Conservation (phyloP, 2,888 invertebrate genomes). For the Pheosia gnoma region DNA sequence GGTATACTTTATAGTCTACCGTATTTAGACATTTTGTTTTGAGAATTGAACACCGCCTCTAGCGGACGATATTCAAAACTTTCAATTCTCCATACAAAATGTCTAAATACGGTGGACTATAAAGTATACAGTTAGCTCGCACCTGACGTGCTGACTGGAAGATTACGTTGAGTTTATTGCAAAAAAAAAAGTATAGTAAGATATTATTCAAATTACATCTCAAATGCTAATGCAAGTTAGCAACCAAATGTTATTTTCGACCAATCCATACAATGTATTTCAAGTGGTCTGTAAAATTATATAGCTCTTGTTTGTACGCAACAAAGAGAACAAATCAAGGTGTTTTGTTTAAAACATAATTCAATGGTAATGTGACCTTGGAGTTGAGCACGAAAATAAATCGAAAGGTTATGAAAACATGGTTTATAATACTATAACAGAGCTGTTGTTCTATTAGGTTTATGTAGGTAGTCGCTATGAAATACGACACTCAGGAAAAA, state of each 20-base stretch:
- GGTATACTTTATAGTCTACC: too few relatives aligned
- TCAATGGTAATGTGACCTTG: not conserved
- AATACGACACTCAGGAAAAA: not conserved
- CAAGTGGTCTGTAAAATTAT: constrained; percentile 1
- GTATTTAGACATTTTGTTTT: too few relatives aligned
- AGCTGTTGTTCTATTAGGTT: not conserved
- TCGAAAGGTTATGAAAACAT: not conserved
- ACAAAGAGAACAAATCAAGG: not conserved
- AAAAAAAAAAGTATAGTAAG: too few relatives aligned
- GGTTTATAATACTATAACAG: not conserved
- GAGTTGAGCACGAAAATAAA: not conserved
- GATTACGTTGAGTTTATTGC: too few relatives aligned
- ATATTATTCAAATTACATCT: not conserved
- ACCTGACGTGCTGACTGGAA: too few relatives aligned
- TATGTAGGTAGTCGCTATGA: not conserved
- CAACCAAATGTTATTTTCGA: not conserved
- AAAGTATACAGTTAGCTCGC: too few relatives aligned
- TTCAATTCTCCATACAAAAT: too few relatives aligned
- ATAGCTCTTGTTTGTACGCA: not conserved
- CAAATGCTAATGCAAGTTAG: not conserved
- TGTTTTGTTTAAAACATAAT: not conserved
- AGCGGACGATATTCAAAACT: too few relatives aligned
- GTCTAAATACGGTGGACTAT: too few relatives aligned
- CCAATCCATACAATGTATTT: constrained; percentile 1
- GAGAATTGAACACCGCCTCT: too few relatives aligned